phyloP scores from a whole-genome alignment of 2,888 invertebrate species.

The Ariolimax columbianus region DNA sequence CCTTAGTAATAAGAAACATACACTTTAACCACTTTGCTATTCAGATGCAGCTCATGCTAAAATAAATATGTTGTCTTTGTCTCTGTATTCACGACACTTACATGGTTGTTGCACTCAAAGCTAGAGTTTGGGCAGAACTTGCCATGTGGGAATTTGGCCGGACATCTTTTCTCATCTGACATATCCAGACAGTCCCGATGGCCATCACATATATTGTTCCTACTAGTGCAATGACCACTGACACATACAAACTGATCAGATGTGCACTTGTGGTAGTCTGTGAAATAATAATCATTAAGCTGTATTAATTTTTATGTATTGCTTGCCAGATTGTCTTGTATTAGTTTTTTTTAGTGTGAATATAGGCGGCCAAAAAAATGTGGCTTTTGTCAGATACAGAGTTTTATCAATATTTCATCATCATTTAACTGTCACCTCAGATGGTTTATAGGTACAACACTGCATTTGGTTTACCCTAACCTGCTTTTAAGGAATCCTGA shows the following conservation, averaged over 20 bases:
- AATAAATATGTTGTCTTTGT: neutral
- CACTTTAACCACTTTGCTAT: too few relatives aligned
- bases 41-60: too few relatives aligned
- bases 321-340: too few relatives aligned
- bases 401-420: too few relatives aligned
- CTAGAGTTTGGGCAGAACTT: constrained; percentile 92
- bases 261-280: constrained; percentile 81
- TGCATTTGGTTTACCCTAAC: too few relatives aligned
- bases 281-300: neutral
- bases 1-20: too few relatives aligned
- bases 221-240: constrained; percentile 91
- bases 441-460: too few relatives aligned
- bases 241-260: constrained; percentile 85
- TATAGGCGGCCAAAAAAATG: too few relatives aligned
- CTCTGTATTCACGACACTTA: constrained; percentile 59
- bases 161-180: constrained; percentile 83
- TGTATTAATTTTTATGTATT: neutral
- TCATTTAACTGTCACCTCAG: too few relatives aligned
- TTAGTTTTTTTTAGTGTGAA: too few relatives aligned
- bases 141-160: constrained; percentile 90
- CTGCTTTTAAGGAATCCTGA: too few relatives aligned
- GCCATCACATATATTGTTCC: constrained; percentile 75
- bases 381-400: too few relatives aligned
- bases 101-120: constrained; percentile 94
- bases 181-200: constrained; percentile 75